Evolutionary conservation across 2,797 vertebrate species (phyloP), one percentile per base, ranked within the genome.

Genomic region (Lagorchestes hirsutus): DNA sequence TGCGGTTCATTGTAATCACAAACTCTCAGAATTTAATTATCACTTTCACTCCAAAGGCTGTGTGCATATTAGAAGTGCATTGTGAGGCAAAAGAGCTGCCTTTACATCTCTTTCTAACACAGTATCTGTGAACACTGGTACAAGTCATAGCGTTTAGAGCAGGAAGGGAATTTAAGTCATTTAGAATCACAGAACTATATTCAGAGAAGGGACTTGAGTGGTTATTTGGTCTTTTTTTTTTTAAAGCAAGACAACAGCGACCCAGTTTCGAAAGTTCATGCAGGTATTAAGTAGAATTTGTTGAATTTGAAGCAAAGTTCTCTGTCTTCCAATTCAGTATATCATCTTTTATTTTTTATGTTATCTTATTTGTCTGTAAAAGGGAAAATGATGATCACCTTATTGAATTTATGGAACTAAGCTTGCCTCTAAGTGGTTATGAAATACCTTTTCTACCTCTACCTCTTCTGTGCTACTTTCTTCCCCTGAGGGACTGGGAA

Each of bases 11-110:
- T 95, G 11, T 92, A 18, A 54, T 46, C 62, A 10, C 40, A 92
- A 92, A 94, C 2, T 59, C 40, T 46, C 93, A 18, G 96, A 93
- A 95, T 91, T 93, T 91, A 96, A 93, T 96, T 91, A 58, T 28
- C 90, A 87, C 22, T 54, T 93, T 59, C 54, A 74, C 67, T 54
- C 52, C 56, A 92, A 92, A 92, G 22, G 91, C 90, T 29, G 0
- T 0, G 11, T 57, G 54, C 31, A 67, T 67, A n/a, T 67, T 67
- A n/a, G 34, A 67, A 34, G 12, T 67, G 11, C 3, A 16, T 67
- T n/a, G 4, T 67, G 31, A 67, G 62, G 62, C 34, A 16, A n/a
- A 67, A 67, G 62, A 67, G 14, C 34, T 67, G 31, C 16, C 34
- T 67, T n/a, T 34, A n/a, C 18, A 14, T n/a, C 62, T 11, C 31